A percentile compares a stretch with the other conserved stretches of the same genome.
Evolutionary conservation across 1,140 invertebrate species (phyloP).

Genomic region (Melitaea cinxia): DNA sequence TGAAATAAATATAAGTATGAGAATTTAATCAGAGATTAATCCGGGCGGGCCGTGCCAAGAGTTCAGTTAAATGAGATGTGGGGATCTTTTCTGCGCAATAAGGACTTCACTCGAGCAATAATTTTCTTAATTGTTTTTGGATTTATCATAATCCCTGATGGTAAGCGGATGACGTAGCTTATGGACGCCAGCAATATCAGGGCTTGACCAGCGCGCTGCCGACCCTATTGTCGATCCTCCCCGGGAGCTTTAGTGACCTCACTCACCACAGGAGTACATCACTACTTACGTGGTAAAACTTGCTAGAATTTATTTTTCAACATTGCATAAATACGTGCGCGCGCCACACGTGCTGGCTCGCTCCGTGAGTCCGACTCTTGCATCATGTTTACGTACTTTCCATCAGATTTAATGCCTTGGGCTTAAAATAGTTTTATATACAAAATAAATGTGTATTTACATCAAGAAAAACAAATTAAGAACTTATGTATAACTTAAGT

Average conservation of each 20-base stretch:
- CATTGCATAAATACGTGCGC: constrained; percentile 18
- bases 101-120: constrained; percentile 31
- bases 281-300: background rate
- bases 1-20: background rate
- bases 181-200: no score
- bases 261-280: constrained; percentile 21
- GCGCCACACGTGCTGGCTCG: constrained; percentile 6
- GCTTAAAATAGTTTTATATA: background rate
- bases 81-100: constrained; percentile 18
- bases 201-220: no score
- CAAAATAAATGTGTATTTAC: no score
- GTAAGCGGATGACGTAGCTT: no score
- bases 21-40: constrained; percentile 27
- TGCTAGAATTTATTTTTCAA: constrained; percentile 14
- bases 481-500: no score
- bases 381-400: constrained; percentile 20
- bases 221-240: no score
- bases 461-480: no score
- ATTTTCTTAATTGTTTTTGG: no score
- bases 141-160: no score
- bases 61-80: constrained; percentile 16
- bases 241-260: constrained; percentile 26
- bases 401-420: no score
- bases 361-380: constrained; percentile 14
- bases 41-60: constrained; percentile 18